These are phyloP conservation scores for Mesochorus sp. DNA, from an alignment of 2,888 invertebrate genomes.

Conservation along the genomic window DNA sequence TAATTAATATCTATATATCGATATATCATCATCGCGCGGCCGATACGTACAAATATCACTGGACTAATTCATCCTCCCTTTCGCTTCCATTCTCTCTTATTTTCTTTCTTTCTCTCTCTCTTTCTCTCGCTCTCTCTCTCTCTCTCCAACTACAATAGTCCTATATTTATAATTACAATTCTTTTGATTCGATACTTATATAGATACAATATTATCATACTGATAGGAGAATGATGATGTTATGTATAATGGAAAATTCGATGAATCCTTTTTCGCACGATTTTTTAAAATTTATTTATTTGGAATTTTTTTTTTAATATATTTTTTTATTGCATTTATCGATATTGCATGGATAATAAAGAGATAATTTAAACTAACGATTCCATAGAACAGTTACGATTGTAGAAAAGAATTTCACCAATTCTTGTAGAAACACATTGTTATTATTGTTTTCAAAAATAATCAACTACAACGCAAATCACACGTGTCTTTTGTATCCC, in stretches of 20 bases:
- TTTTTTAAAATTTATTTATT: slow-evolving; percentile 16
- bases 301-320: neutral
- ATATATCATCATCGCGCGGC: slow-evolving; percentile 61
- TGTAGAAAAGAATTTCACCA: slow-evolving; percentile 60
- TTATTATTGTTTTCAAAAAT: neutral
- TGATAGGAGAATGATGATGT: slow-evolving; percentile 66
- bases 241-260: slow-evolving; percentile 67
- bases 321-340: slow-evolving; percentile 62
- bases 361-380: slow-evolving; percentile 29
- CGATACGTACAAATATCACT: slow-evolving; percentile 68
- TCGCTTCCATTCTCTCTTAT: slow-evolving; percentile 4
- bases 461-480: slow-evolving; percentile 29
- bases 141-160: slow-evolving; percentile 57
- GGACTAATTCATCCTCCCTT: slow-evolving; percentile 58
- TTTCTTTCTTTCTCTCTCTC: slow-evolving; percentile 2
- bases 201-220: slow-evolving; percentile 63
- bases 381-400: slow-evolving; percentile 31
- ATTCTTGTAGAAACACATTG: slow-evolving; percentile 28
- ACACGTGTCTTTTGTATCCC: slow-evolving; percentile 25
- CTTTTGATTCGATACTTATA: slow-evolving; percentile 66
- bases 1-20: slow-evolving; percentile 57
- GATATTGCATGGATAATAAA: slow-evolving; percentile 62
- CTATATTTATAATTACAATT: slow-evolving; percentile 62
- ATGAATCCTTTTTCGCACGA: slow-evolving; percentile 61
- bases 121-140: slow-evolving; percentile 2